Percentiles rank a stretch among this genome's conserved stretches.
Conservation (phyloP, 2,888 invertebrate species). For the Portevinia maculata region DNA sequence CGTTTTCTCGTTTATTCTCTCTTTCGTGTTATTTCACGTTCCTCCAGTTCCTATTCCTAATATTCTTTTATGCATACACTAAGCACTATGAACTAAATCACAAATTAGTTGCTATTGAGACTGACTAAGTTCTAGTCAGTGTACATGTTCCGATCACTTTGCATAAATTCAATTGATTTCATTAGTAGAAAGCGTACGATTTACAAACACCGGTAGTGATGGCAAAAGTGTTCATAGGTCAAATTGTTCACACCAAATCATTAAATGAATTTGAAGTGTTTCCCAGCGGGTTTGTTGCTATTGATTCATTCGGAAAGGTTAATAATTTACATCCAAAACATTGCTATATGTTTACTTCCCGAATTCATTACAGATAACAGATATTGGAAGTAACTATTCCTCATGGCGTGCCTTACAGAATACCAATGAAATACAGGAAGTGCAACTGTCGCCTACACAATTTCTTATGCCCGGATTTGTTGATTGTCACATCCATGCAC, state of each 20-base stretch:
- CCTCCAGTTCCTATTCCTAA: no score
- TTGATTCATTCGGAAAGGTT: constrained; percentile 85
- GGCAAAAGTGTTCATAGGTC: constrained; percentile 80
- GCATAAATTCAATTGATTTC: neutral
- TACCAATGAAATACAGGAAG: constrained; percentile 64
- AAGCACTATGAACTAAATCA: no score
- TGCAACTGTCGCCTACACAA: constrained; percentile 83
- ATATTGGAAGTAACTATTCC: constrained; percentile 79
- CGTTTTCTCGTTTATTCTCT: no score
- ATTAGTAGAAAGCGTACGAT: constrained; percentile 1
- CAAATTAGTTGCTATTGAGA: no score
- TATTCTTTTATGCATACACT: no score
- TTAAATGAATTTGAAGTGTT: constrained; percentile 82
- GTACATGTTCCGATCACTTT: no score
- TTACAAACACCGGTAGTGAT: constrained; percentile 67
- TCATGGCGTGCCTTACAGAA: constrained; percentile 75
- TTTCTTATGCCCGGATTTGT: constrained; percentile 94
- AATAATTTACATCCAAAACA: neutral
- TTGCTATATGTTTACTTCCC: neutral
- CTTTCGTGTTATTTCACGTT: no score
- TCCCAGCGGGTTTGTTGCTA: constrained; percentile 84
- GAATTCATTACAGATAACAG: constrained; percentile 81
- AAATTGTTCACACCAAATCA: constrained; percentile 82
- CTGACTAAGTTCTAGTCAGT: no score
- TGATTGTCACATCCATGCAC: constrained; percentile 95